A percentile compares a stretch with the other conserved stretches of the same genome.
These are phyloP conservation scores for Emydoidea blandingii DNA, from an alignment of 2,797 vertebrate species.

Conservation along the genomic window DNA sequence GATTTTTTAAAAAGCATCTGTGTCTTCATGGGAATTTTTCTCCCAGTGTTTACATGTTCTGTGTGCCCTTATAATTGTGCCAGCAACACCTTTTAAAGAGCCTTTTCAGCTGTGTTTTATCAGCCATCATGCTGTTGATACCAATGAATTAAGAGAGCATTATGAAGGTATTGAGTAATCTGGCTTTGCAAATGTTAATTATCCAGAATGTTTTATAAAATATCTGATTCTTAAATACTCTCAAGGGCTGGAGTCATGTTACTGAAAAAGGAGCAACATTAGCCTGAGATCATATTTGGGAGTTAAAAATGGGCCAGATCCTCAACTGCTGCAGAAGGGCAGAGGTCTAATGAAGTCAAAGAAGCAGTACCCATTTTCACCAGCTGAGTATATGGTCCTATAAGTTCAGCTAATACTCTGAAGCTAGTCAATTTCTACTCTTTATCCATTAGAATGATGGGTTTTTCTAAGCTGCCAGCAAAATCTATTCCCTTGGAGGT, in stretches of 20 bases:
- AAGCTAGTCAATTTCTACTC: slow-evolving; percentile 43
- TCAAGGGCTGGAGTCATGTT: neutral
- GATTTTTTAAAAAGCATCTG: neutral
- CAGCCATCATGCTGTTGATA: neutral
- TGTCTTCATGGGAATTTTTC: neutral
- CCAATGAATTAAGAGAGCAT: neutral
- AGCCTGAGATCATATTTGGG: neutral
- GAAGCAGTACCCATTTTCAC: slow-evolving; percentile 21
- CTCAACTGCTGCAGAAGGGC: slow-evolving; percentile 25
- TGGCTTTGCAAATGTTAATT: neutral
- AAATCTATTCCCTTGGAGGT: neutral
- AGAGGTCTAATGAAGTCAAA: slow-evolving; percentile 28
- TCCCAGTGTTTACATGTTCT: neutral
- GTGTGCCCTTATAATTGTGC: neutral
- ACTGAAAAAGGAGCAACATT: neutral
- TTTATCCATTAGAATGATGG: neutral
- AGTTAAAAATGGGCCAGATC: slow-evolving; percentile 45
- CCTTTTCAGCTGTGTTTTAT: neutral
- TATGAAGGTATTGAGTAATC: neutral
- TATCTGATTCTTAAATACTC: neutral
- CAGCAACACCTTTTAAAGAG: neutral
- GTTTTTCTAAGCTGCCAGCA: neutral
- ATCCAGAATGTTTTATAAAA: neutral
- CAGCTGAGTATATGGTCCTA: neutral
- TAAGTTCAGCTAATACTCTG: slow-evolving; percentile 30